These are phyloP conservation scores for Tursiops truncatus DNA, from an alignment of 2,113 vertebrate species.

Conservation along the genomic window DNA sequence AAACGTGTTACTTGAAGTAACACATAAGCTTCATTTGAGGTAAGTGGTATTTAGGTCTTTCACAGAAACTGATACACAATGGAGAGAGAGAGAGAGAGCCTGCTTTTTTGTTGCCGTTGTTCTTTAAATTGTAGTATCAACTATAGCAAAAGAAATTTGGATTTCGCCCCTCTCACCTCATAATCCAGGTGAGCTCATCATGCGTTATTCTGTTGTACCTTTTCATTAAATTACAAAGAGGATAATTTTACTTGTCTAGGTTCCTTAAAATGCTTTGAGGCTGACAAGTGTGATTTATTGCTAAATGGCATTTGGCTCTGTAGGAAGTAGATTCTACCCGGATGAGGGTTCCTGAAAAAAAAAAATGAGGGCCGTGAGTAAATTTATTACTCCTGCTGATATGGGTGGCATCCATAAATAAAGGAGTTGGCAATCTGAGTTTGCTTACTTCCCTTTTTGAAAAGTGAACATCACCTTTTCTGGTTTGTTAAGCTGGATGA, in stretches of 20 bases:
- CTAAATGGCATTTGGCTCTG: constrained; percentile 74
- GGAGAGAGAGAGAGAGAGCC: constrained; percentile 41
- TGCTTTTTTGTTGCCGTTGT: constrained; percentile 66
- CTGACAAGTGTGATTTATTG: constrained; percentile 53
- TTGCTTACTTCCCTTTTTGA: constrained; percentile 85
- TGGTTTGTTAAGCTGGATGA: constrained; percentile 76
- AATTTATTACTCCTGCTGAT: constrained; percentile 75
- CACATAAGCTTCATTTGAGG: constrained; percentile 88
- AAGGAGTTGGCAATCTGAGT: constrained; percentile 68
- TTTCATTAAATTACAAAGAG: constrained; percentile 69
- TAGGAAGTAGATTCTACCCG: constrained; percentile 65
- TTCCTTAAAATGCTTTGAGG: constrained; percentile 55
- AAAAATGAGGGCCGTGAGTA: constrained; percentile 51
- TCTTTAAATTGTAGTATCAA: constrained; percentile 57
- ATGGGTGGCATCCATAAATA: constrained; percentile 73
- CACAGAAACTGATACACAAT: constrained; percentile 77
- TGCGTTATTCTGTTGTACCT: constrained; percentile 77
- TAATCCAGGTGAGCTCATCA: constrained; percentile 62
- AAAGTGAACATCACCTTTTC: constrained; percentile 81
- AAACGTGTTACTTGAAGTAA: constrained; percentile 83
- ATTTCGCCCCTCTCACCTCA: constrained; percentile 65
- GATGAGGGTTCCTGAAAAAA: constrained; percentile 60
- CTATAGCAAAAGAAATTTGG: constrained; percentile 58
- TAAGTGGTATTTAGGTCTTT: constrained; percentile 87
- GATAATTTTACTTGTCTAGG: constrained; percentile 57